Base-by-base conservation (phyloP, 2,888 invertebrate genomes). In the Heteromyza rotundicornis region DNA sequence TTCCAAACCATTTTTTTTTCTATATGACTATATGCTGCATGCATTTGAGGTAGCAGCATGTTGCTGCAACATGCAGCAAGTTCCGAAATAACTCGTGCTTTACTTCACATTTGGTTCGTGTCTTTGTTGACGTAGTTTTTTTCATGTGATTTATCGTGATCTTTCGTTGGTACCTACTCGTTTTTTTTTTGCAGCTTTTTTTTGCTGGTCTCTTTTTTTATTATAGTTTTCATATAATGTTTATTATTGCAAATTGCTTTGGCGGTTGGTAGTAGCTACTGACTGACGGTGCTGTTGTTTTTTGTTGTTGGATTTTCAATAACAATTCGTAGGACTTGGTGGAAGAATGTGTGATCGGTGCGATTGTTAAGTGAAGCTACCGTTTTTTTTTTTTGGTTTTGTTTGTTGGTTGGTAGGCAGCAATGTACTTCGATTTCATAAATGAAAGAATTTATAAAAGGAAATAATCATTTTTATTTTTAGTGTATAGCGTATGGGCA, bases 201-300 rank as follows among this genome's bases (percentile, higher is more conserved):
- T 63, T 44, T 62, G 44, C 63, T 56, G 17, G 55, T 57, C 40
- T 57, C 27, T 32, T 24, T 62, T 63, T 56, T 35, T 59, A 57
- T 54, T 62, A 64, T 70, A 61, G 63, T 67, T 63, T 60, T 32
- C 23, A 49, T 67, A 71, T 72, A 74, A 74, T 75, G 74, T 74
- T 74, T 76, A 74, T 74, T 76, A 74, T 75, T 76, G 74, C 75
- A 74, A 74, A 74, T 74, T 74, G 74, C 75, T 76, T 75, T 76
- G 72, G 70, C 74, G 70, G 72, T 74, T 74, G 77, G 75, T 68
- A 73, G 74, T 71, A 75, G 73, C 75, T 73, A 72, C 75, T 75
- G 40, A 10, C 16, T 40, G 8, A 5, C 14, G n/a, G 8, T 40
- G 10, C 14, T 40, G 40, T 40, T 40, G 16, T 40, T 40, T n/a